Base-by-base conservation (phyloP, 1,140 invertebrate genomes). In the Mercenaria mercenaria region DNA sequence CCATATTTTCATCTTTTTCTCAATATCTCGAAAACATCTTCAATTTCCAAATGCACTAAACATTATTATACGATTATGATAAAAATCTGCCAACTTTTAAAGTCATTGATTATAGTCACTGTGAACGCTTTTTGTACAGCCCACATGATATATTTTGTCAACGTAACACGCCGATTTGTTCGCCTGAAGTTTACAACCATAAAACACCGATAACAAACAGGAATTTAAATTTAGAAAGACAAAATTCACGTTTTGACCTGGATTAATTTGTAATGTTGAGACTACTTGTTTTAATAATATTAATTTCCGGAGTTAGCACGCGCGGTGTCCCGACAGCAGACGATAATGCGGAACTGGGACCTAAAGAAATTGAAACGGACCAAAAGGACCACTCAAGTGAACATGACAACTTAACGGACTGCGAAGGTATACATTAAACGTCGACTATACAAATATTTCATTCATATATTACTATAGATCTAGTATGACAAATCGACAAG, bases 141-240 rank as follows among this genome's bases (percentile, higher is more conserved):
- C 67, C 67, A 72, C 67, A 15, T 39, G 34, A 41, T 72, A 72
- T 72, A 39, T 39, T 72, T 72, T 72, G 67, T 72, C 34, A 72
- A 72, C 67, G 67, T 72, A 72, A 72, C 67, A 72, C 67, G 67
- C 67, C 67, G 67, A 39, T 72, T 72, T 39, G 67, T 72, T 72
- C 11, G 67, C 34, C 29, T 15, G 0, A 39, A 72, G 67, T 72
- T 72, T 39, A 72, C 67, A 72, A 39, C 29, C 67, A 41, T 72
- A 41, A 37, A 41, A 72, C 59, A 29, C 59, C 8, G 26, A 67
- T 15, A 20, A 67, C 34, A 34, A 34, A 67, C 11, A 13, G 67
- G 23, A 72, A 72, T 39, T 72, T 39, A 72, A 72, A 72, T 39
- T 72, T 72, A 72, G 34, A 72, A 72, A 72, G 34, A 41, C 2